Conservation (phyloP, 2,888 invertebrate species). For the Phyto melanocephala region DNA sequence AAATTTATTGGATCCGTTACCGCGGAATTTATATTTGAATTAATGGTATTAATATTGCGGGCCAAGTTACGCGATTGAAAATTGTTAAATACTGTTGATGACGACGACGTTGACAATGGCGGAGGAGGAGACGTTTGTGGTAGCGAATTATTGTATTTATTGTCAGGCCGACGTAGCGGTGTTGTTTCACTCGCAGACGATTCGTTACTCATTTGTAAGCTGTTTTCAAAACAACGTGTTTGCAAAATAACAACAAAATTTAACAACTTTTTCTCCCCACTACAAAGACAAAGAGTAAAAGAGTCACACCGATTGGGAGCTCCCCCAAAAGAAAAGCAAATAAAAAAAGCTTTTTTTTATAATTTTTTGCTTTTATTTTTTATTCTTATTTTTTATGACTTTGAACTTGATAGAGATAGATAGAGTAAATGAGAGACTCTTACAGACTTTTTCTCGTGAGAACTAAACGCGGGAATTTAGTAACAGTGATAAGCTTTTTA, state of each 20-base stretch:
- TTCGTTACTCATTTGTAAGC: conserved; percentile 77
- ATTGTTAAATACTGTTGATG: conserved; percentile 63
- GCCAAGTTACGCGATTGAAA: conserved; percentile 66
- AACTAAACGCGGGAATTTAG: background rate
- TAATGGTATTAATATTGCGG: conserved; percentile 56
- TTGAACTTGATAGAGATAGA: conserved; percentile 62
- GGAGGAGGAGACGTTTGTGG: conserved; percentile 58
- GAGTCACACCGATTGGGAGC: conserved; percentile 2
- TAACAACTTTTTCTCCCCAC: conserved; percentile 15
- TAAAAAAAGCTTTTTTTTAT: conserved; percentile 41
- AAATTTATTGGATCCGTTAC: conserved; percentile 64
- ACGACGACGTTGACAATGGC: conserved; percentile 63
- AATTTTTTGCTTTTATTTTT: conserved; percentile 23
- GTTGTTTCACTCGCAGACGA: conserved; percentile 77
- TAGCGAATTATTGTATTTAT: conserved; percentile 66
- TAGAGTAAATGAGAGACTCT: conserved; percentile 11
- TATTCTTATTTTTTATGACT: conserved; percentile 47
- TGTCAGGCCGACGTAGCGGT: conserved; percentile 76
- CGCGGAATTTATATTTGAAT: conserved; percentile 32
- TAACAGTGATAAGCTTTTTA: conserved; percentile 37
- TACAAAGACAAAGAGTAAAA: background rate
- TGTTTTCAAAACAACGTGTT: conserved; percentile 54
- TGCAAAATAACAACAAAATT: conserved; percentile 55
- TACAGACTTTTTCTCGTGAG: background rate
- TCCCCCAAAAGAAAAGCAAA: conserved; percentile 23